Base-by-base conservation (phyloP, 2,888 invertebrate genomes). In the Epistrophe eligans region DNA sequence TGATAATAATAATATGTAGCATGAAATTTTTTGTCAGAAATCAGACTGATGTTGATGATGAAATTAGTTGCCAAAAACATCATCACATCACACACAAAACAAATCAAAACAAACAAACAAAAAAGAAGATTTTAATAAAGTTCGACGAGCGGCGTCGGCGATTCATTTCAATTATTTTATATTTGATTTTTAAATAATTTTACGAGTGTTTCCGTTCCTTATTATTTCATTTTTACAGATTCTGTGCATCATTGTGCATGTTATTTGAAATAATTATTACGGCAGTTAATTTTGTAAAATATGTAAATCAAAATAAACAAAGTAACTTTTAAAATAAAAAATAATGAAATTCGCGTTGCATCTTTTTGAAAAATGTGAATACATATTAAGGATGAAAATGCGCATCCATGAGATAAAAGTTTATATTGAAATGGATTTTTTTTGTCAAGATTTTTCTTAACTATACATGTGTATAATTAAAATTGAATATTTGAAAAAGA, bases 1-100 rank as follows among this genome's bases (percentile, higher is more conserved):
- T 38, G 48, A 70, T 43, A 24, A 62, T 84, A 45, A 70, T 43
- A 43, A 62, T 84, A 45, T 83, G 79, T 84, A 79, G 83, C 83
- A 74, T 67, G 38, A 11, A 48, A 15, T 19, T 66, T 4, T 24
- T 24, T n/a, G 38, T 62, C 60, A 60, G 50, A 43, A 60, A 67
- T 57, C 55, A 73, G 67, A 83, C 74, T 67, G 73, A 79, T 79
- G 67, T 62, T 60, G 73, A 79, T 40, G 83, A 13, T 64, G 45
- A 82, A 55, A 66, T 82, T 81, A 32, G 38, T 66, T 73, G 79
- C 73, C 73, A 82, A 77, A 64, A 76, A 13, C 43, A 67, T 67
- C n/a, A n/a, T n/a, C n/a, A 24, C 67, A 67, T 67, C 67, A 43
- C 24, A 43, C 9, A 50, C 19, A 67, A 9, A 50, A 50, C 0